A percentile compares a stretch with the other conserved stretches of the same genome.
phyloP scores from a whole-genome alignment of 2,113 vertebrate genomes.

The Boleophthalmus pectinirostris region DNA sequence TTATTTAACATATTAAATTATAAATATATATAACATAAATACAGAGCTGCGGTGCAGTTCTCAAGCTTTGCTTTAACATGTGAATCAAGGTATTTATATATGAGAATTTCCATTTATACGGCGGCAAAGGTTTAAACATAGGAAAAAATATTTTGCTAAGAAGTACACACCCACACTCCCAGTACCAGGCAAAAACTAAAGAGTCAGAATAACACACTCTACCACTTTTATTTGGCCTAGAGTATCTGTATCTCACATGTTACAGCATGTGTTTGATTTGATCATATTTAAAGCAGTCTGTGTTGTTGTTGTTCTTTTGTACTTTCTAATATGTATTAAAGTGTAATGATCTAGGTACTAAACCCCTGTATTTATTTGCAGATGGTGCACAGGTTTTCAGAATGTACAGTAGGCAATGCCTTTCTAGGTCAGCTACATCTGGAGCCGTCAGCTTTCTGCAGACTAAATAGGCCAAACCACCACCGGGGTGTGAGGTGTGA shows the following conservation, averaged over 20 bases:
- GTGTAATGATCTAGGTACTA: not conserved
- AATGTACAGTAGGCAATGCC: not conserved
- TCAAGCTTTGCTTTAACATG: not conserved
- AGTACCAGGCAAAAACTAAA: not conserved
- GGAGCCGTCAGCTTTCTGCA: conserved; percentile 68
- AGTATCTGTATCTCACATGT: not conserved
- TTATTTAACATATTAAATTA: no score
- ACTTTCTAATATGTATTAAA: not conserved
- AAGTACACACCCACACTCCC: not conserved
- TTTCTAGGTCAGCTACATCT: conserved; percentile 72
- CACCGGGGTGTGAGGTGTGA: conserved; percentile 33
- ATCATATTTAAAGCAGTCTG: not conserved
- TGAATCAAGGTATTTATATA: no score
- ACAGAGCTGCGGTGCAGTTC: not conserved
- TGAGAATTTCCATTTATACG: no score
- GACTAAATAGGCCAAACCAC: conserved; percentile 76
- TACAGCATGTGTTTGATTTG: not conserved
- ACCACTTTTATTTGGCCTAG: not conserved
- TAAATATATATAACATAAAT: no score
- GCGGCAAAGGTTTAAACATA: not conserved
- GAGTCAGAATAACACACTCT: not conserved
- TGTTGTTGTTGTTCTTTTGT: not conserved
- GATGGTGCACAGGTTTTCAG: not conserved
- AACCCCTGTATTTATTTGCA: conserved; percentile 1
- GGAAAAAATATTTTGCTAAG: not conserved